phyloP scores from a whole-genome alignment of 1,140 invertebrate species.

The Scaptomyza hsui region DNA sequence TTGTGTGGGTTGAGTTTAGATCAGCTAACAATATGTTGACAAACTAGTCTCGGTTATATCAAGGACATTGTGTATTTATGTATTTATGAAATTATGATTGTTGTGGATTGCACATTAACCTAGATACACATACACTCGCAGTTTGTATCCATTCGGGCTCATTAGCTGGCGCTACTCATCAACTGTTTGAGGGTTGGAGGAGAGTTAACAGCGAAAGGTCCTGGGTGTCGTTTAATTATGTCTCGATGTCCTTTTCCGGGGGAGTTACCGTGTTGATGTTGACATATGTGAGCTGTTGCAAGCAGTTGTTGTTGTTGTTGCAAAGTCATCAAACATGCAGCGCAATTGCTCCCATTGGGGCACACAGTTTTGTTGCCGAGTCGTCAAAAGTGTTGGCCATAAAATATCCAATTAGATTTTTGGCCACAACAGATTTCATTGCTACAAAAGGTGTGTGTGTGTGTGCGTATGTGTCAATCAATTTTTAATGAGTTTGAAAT shows the following conservation, averaged over 20 bases:
- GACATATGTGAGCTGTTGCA: constrained; percentile 51
- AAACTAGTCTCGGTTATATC: constrained; percentile 16
- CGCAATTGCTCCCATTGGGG: constrained; percentile 65
- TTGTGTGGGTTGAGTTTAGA: constrained; percentile 1
- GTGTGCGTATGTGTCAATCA: constrained; percentile 61
- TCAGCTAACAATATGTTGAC: constrained; percentile 15
- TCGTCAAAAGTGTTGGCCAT: constrained; percentile 73
- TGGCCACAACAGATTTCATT: constrained; percentile 55
- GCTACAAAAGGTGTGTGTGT: constrained; percentile 39
- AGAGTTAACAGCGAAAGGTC: constrained; percentile 6
- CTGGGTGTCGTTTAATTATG: constrained; percentile 75
- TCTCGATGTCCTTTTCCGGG: constrained; percentile 50
- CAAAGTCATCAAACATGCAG: constrained; percentile 74
- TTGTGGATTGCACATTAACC: constrained; percentile 70
- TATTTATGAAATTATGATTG: constrained; percentile 58
- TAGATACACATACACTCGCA: constrained; percentile 39
- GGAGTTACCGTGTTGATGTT: constrained; percentile 35
- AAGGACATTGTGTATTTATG: constrained; percentile 40
- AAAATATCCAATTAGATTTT: constrained; percentile 80
- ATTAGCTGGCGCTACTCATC: constrained; percentile 54
- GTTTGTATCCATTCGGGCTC: constrained; percentile 38
- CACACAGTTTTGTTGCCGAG: constrained; percentile 38
- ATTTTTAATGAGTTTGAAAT: constrained; percentile 82
- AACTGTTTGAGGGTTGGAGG: background rate
- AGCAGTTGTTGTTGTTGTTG: constrained; percentile 28